Conservation (phyloP, 2,797 vertebrate species). For the Channallabes apus region DNA sequence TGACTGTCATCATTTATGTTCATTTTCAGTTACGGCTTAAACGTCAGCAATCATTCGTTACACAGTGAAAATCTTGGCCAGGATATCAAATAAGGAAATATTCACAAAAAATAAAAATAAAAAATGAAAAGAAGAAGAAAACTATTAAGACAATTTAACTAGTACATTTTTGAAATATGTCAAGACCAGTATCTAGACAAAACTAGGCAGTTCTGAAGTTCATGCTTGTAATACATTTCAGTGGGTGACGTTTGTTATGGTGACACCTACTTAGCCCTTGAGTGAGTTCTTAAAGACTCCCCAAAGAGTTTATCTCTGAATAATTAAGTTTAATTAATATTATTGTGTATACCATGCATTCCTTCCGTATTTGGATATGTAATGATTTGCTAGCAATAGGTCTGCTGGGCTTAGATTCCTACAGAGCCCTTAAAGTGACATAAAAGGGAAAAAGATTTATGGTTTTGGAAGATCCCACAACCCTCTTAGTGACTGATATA, state of each 20-base stretch:
- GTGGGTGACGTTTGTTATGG: constrained; percentile 44
- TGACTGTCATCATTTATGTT: constrained; percentile 52
- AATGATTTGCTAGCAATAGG: constrained; percentile 33
- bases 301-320: constrained; percentile 49
- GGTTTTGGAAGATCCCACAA: too few relatives aligned
- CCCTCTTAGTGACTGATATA: too few relatives aligned
- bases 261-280: constrained; percentile 72
- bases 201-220: constrained; percentile 36
- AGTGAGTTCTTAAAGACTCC: constrained; percentile 64
- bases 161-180: constrained; percentile 7
- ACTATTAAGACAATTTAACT: constrained; percentile 7
- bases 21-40: constrained; percentile 56
- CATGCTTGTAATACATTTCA: constrained; percentile 57
- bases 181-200: constrained; percentile 21
- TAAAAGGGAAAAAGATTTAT: too few relatives aligned
- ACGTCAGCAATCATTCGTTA: constrained; percentile 68
- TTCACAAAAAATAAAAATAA: constrained; percentile 44
- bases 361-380: constrained; percentile 53
- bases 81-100: constrained; percentile 46
- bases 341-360: constrained; percentile 37
- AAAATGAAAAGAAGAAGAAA: not conserved
- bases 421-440: too few relatives aligned
- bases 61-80: constrained; percentile 71
- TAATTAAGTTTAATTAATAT: constrained; percentile 44
- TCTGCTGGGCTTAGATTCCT: constrained; percentile 48